Evolutionary conservation across 30 jellyfish, hydroid and myxozoan genomes (phyloP), one percentile per base, ranked within the genome.

Genomic region (Pelagia noctiluca): DNA sequence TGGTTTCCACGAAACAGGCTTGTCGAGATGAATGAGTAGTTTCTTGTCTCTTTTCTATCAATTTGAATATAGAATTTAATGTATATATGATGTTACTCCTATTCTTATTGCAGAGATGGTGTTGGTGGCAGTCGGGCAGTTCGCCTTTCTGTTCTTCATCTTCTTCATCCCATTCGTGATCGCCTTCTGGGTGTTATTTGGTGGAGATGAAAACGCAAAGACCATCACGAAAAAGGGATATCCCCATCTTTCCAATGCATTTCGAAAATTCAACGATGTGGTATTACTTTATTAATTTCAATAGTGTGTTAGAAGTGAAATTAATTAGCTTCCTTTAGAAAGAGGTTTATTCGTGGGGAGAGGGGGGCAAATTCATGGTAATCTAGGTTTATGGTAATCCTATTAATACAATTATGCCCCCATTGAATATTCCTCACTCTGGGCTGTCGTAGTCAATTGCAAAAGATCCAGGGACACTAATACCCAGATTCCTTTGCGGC

Each of bases 111-210:
- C 46, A 84, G 94, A 63, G 0, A 38, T 61, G 36, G 79, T 73
- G 30, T 48, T 84, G 5, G 7, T 46, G 23, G 94, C 88, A 13
- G 34, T 49, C 23, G 84, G 83, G 0, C 78, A 84, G 19, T 84
- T 84, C 65, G 94, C 94, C 10, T 71, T 84, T 35, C 78, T 84
- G 18, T 84, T 84, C 83, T 42, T 84, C 42, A 33, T 72, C 16
- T 57, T 84, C 28, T 84, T 53, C 66, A 32, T 84, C 26, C 94
- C 94, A 37, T 63, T 72, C 37, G 50, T 35, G 25, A 69, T 63
- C 32, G 77, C 88, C 24, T 84, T 84, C 49, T 84, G 94, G 94
- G 36, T 84, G 21, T 35, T 84, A 19, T 84, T 84, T 63, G 94
- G 94, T 19, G 94, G 94, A 10, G 83, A 63, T n/a, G 61, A 26